phyloP scores from a whole-genome alignment of 2,113 vertebrate genomes.

The Ciconia stormi region DNA sequence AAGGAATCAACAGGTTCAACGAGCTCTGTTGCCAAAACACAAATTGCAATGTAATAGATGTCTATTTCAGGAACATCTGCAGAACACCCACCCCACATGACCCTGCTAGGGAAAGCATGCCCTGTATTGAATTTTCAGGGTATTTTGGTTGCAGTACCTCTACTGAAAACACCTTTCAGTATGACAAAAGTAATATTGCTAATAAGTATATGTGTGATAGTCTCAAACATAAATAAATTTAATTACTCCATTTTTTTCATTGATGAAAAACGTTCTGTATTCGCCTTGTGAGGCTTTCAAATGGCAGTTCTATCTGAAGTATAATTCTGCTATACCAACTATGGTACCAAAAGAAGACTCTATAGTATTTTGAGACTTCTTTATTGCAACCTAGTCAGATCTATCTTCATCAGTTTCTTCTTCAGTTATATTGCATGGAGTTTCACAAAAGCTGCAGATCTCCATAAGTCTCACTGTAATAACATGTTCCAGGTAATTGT shows the following conservation, averaged over 20 bases:
- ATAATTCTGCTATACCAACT: not conserved
- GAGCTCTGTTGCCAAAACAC: not conserved
- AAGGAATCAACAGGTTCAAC: not conserved
- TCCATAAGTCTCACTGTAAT: conserved; percentile 69
- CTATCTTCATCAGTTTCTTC: conserved; percentile 22
- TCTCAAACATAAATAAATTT: not conserved
- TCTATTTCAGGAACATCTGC: not conserved
- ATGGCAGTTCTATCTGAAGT: not conserved
- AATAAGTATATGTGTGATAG: not conserved
- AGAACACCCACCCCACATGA: not conserved
- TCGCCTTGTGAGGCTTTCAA: not conserved
- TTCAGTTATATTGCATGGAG: conserved; percentile 34
- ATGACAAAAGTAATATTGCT: not conserved
- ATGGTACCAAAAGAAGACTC: not conserved
- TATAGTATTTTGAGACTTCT: not conserved
- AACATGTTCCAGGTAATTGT: conserved; percentile 71
- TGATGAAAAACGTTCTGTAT: not conserved
- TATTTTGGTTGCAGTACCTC: not conserved
- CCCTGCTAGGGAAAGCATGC: not conserved
- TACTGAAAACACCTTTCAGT: not conserved
- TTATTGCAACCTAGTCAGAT: conserved; percentile 12
- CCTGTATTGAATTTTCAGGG: not conserved
- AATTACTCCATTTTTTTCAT: not conserved
- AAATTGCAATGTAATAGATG: not conserved
- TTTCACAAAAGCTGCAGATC: conserved; percentile 60